phyloP scores from a whole-genome alignment of 2,797 vertebrate species.

The Thaleichthys pacificus region DNA sequence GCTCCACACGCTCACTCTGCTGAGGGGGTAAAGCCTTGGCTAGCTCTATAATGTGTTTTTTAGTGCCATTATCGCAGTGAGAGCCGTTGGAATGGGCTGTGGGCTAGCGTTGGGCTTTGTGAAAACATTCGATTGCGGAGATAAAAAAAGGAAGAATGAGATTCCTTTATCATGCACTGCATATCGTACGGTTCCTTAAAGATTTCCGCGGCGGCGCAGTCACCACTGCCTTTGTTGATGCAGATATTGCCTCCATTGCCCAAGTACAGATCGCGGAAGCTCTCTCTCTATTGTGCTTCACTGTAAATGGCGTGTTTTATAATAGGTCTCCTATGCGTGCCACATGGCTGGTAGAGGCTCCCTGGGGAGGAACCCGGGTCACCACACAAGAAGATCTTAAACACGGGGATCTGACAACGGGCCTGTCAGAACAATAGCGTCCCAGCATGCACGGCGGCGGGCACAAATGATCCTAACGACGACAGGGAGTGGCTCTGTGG shows the following conservation, averaged over 20 bases:
- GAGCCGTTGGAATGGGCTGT: neutral
- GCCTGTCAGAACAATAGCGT: constrained; percentile 48
- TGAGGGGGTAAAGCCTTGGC: constrained; percentile 19
- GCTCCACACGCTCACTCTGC: constrained; percentile 1
- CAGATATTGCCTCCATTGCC: too few species aligned
- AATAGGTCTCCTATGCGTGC: neutral
- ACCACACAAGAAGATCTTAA: constrained; percentile 46
- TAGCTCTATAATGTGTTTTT: constrained; percentile 10
- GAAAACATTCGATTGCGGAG: neutral
- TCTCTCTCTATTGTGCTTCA: neutral
- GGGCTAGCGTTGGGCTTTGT: neutral
- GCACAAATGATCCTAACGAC: constrained; percentile 69
- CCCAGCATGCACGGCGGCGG: constrained; percentile 63
- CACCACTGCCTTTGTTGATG: too few species aligned
- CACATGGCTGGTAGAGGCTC: constrained; percentile 25
- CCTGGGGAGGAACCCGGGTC: constrained; percentile 39
- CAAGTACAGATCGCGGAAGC: neutral
- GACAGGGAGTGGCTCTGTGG: constrained; percentile 47
- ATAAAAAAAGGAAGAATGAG: too few species aligned
- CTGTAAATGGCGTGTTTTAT: neutral
- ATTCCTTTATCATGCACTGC: too few species aligned
- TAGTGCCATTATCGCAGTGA: constrained; percentile 11
- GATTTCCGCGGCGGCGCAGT: too few species aligned
- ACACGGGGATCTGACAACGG: constrained; percentile 50
- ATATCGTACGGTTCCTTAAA: too few species aligned